Base-by-base conservation (phyloP, 2,888 invertebrate genomes). In the Uloborus plumipes region DNA sequence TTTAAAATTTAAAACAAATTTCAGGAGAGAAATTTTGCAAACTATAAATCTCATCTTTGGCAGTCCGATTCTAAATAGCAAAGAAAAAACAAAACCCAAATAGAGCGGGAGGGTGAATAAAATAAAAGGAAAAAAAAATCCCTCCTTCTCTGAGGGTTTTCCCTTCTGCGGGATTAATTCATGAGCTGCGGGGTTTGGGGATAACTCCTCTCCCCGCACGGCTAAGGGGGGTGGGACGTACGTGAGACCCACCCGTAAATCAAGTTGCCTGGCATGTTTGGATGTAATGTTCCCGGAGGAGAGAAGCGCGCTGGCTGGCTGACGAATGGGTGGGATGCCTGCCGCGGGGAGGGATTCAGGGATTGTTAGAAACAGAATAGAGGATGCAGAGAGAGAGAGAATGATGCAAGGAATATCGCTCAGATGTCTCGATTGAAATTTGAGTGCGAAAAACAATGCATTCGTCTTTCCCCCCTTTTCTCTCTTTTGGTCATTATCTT, bases 1-100 rank as follows among this genome's bases (percentile, higher is more conserved):
- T 80, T 80, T 80, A 73, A 80, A 80, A 80, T 80, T 80, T 73
- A 80, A 80, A 80, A 80, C 80, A 80, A 81, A 81, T 81, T 81
- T 81, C 74, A 69, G 80, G 69, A 81, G 80, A 73, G 74, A 74
- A 73, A 80, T 80, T 74, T 80, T 74, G 80, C 80, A 74, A 80
- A 73, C 67, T 55, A 74, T 80, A 80, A 80, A 80, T 80, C 80
- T 74, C 62, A 62, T 70, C 80, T 81, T 70, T 74, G 67, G 74
- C 80, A 74, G 80, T 74, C 74, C 70, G 70, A 81, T 64, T 81
- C 69, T 74, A 80, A 80, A 80, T 79, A 72, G 79, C 49, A 69
- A 51, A 66, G 61, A 59, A 50, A 31, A 31, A 64, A 70, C 18
- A 67, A 59, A 72, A 72, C 51, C 15, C 22, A 26, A 62, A 50